Conservation (phyloP, 1,140 invertebrate species). For the Onthophagus taurus region DNA sequence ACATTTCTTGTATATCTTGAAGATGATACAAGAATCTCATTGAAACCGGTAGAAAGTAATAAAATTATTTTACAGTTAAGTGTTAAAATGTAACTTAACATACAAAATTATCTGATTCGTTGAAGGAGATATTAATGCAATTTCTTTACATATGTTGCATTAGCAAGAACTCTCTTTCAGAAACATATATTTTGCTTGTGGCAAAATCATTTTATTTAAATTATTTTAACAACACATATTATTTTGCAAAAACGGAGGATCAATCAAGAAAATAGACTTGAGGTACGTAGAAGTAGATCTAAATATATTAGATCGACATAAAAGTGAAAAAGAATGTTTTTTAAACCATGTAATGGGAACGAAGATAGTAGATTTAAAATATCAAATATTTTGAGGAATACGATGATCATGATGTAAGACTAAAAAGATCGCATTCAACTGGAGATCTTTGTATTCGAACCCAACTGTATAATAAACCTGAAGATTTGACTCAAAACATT, state of each 20-base stretch:
- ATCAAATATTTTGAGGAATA: constrained; percentile 37
- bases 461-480: constrained; percentile 41
- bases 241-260: constrained; percentile 45
- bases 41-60: no score
- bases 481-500: constrained; percentile 35
- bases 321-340: constrained; percentile 25
- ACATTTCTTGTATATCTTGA: no score
- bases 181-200: no score
- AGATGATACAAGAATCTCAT: no score
- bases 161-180: no score
- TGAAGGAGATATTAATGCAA: no score
- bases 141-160: no score
- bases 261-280: constrained; percentile 34
- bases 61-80: no score
- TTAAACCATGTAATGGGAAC: constrained; percentile 31
- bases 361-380: constrained; percentile 46
- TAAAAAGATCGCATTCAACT: constrained; percentile 42
- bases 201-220: no score
- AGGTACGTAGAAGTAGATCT: constrained; percentile 25
- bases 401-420: constrained; percentile 28
- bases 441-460: constrained; percentile 39
- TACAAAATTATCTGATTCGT: no score
- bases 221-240: no score
- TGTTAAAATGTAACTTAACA: no score
- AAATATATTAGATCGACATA: constrained; percentile 14